Evolutionary conservation across 2,113 vertebrate genomes (phyloP).

Genomic region (Coreoperca whiteheadi): DNA sequence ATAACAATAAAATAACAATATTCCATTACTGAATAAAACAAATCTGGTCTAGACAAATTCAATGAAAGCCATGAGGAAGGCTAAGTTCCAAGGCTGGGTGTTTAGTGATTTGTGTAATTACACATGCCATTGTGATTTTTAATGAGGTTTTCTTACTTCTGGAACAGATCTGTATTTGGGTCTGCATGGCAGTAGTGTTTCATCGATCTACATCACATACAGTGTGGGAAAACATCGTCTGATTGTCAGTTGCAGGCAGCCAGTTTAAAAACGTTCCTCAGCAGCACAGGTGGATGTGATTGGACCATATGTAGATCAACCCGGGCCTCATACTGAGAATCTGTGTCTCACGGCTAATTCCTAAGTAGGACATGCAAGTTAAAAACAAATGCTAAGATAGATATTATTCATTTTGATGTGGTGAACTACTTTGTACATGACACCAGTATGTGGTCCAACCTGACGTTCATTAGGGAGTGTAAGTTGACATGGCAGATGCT

Average conservation of each 20-base stretch:
- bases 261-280: background rate
- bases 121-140: background rate
- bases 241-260: background rate
- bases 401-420: slow-evolving; percentile 56
- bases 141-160: background rate
- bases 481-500: slow-evolving; percentile 61
- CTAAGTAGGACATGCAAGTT: slow-evolving; percentile 60
- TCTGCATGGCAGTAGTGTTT: background rate
- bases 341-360: slow-evolving; percentile 37
- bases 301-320: slow-evolving; percentile 34
- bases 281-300: slow-evolving; percentile 21
- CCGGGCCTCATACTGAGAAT: slow-evolving; percentile 17
- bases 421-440: slow-evolving; percentile 53
- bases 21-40: background rate
- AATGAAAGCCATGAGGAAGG: background rate
- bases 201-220: background rate
- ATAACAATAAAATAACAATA: background rate
- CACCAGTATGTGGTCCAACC: slow-evolving; percentile 33
- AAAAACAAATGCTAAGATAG: slow-evolving; percentile 30
- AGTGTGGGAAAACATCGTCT: background rate
- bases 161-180: background rate
- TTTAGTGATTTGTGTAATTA: background rate
- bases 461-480: slow-evolving; percentile 58
- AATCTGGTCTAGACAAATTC: background rate
- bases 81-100: background rate